Percentiles rank a stretch among this genome's conserved stretches.
These are phyloP conservation scores for Pyrrhosoma nymphula DNA, from an alignment of 2,888 invertebrate species.

Conservation along the genomic window DNA sequence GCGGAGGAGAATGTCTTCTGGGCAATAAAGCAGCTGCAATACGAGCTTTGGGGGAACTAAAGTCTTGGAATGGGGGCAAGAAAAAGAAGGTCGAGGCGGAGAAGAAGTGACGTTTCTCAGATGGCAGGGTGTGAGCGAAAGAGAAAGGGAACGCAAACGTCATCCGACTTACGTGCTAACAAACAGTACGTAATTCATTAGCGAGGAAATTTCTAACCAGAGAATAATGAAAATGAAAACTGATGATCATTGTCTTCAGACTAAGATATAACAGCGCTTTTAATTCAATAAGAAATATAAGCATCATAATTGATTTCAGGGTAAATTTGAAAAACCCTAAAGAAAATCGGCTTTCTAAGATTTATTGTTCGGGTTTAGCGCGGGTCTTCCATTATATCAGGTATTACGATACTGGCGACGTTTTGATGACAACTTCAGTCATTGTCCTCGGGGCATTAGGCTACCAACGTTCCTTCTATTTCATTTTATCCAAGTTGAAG, in stretches of 20 bases:
- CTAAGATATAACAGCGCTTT: not conserved
- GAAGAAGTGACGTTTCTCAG: not conserved
- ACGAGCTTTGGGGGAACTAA: not conserved
- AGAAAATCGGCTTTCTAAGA: no score
- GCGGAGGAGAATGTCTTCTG: conserved; percentile 1
- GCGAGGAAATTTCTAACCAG: not conserved
- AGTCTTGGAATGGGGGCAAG: not conserved
- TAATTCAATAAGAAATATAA: no score
- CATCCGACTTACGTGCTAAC: not conserved
- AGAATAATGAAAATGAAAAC: not conserved
- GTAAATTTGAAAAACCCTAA: no score
- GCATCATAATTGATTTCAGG: no score
- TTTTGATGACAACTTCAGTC: no score
- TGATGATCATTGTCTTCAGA: not conserved
- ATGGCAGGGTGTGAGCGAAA: not conserved
- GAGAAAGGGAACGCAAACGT: not conserved
- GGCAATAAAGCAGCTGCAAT: conserved; percentile 8
- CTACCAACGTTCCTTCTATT: no score
- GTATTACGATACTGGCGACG: no score
- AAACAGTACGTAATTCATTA: not conserved
- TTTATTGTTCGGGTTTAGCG: no score
- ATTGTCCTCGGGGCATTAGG: no score
- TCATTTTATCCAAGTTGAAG: no score
- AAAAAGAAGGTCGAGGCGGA: not conserved
- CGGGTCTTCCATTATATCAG: no score